Percentiles rank a stretch among this genome's conserved stretches.
These are phyloP conservation scores for Dexiosoma caninum DNA, from an alignment of 2,888 invertebrate species.

Conservation along the genomic window DNA sequence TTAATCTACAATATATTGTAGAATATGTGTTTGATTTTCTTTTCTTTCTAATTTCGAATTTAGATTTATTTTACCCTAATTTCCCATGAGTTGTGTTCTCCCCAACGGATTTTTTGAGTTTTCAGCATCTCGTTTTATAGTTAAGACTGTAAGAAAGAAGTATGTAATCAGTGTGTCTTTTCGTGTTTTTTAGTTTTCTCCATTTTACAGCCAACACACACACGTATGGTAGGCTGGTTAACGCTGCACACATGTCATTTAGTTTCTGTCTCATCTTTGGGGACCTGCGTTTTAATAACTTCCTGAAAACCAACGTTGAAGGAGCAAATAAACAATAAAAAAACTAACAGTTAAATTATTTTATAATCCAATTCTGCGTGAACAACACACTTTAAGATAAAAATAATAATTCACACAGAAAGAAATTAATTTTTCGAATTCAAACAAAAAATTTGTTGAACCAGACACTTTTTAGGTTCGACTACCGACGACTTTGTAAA, in stretches of 20 bases:
- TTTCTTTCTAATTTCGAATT: not conserved
- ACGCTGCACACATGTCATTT: not conserved
- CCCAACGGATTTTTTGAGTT: conserved; percentile 2
- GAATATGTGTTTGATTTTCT: too few relatives aligned
- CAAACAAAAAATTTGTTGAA: conserved; percentile 23
- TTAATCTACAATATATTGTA: too few relatives aligned
- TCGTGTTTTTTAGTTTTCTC: not conserved
- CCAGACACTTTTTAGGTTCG: too few relatives aligned
- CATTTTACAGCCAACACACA: conserved; percentile 5
- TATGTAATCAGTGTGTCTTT: conserved; percentile 32
- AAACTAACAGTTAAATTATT: not conserved
- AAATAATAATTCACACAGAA: not conserved
- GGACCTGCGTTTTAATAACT: not conserved
- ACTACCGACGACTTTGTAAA: too few relatives aligned
- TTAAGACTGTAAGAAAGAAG: conserved; percentile 31
- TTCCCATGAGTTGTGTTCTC: not conserved
- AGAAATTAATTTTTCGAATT: too few relatives aligned
- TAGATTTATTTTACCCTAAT: conserved; percentile 30
- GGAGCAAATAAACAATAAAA: conserved; percentile 1
- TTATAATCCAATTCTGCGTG: not conserved
- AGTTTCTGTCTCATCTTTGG: not conserved
- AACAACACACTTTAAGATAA: conserved; percentile 10
- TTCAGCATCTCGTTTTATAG: conserved; percentile 16
- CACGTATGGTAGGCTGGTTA: not conserved
- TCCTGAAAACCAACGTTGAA: not conserved